Conservation (phyloP, 1,140 invertebrate species). For the Drosophila nannoptera region DNA sequence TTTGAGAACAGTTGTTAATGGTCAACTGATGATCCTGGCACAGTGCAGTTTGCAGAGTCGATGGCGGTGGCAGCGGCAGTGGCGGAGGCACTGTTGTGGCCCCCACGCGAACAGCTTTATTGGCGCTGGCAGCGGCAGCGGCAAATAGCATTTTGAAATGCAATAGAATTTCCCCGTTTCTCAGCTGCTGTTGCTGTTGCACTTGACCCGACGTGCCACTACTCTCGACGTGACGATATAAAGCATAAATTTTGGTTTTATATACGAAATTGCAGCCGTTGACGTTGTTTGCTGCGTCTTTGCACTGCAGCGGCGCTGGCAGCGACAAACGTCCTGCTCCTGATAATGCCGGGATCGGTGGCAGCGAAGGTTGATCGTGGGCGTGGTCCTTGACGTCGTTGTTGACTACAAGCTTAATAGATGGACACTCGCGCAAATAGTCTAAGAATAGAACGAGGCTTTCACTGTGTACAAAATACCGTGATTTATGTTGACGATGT, state of each 20-base stretch:
- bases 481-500: slow-evolving; percentile 42
- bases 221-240: slow-evolving; percentile 74
- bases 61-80: slow-evolving; percentile 32
- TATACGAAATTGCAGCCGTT: slow-evolving; percentile 70
- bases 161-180: slow-evolving; percentile 56
- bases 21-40: slow-evolving; percentile 60
- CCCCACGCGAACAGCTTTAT: slow-evolving; percentile 36
- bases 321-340: slow-evolving; percentile 45
- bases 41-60: slow-evolving; percentile 40
- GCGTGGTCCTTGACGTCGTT: slow-evolving; percentile 27
- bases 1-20: slow-evolving; percentile 25
- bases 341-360: slow-evolving; percentile 10
- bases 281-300: slow-evolving; percentile 60
- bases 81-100: slow-evolving; percentile 45
- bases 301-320: slow-evolving; percentile 46
- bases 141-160: slow-evolving; percentile 70
- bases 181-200: slow-evolving; percentile 78
- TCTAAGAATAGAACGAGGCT: slow-evolving; percentile 75
- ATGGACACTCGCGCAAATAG: slow-evolving; percentile 54
- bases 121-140: slow-evolving; percentile 42
- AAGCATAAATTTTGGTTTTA: slow-evolving; percentile 78
- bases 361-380: slow-evolving; percentile 3
- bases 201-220: slow-evolving; percentile 71
- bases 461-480: slow-evolving; percentile 51
- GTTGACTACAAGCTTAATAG: slow-evolving; percentile 53